Base-by-base conservation (phyloP, 2,113 vertebrate species). In the Caloenas nicobarica region DNA sequence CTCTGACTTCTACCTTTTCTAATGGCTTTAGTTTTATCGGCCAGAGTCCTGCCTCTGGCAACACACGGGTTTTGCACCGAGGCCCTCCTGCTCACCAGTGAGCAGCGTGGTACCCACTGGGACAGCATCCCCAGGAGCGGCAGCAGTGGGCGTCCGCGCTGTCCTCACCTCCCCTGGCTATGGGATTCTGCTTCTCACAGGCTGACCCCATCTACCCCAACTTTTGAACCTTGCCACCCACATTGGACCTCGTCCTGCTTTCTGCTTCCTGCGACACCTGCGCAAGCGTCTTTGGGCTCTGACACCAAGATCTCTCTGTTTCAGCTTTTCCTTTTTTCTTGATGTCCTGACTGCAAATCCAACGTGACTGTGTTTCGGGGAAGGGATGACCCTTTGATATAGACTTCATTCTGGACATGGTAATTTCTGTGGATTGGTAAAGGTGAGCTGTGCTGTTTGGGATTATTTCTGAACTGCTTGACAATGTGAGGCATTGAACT, bases 111-210 rank as follows among this genome's bases (percentile, higher is more conserved):
- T 42, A 26, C 31, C 31, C 7, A 0, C 26, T 23, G 42, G 58
- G 50, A 36, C 28, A 51, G 34, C 36, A 31, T 7, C 54, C 24
- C 24, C 0, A 0, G 34, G 29, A 61, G 14, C 0, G 0, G 34
- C 26, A n/a, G 21, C 46, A 57, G 11, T 11, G 16, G 19, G 11
- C 16, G 51, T 9, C 66, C 0, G 0, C 25, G 6, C 44, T 4
- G 2, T 10, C 42, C 34, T 64, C 56, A 8, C 23, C 60, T 82
- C 10, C 24, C 16, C 44, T 34, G 17, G 38, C 31, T 64, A 38
- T 7, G 16, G 23, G 4, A 5, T 19, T 42, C 44, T 64, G 38
- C 36, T 72, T 19, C 64, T 81, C 58, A 48, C 38, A 69, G 24
- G 36, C 14, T 58, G 51, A 60, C 4, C 11, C 17, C 29, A 44